Base-by-base conservation (phyloP, 2,888 invertebrate genomes). In the Andrena bucephala region DNA sequence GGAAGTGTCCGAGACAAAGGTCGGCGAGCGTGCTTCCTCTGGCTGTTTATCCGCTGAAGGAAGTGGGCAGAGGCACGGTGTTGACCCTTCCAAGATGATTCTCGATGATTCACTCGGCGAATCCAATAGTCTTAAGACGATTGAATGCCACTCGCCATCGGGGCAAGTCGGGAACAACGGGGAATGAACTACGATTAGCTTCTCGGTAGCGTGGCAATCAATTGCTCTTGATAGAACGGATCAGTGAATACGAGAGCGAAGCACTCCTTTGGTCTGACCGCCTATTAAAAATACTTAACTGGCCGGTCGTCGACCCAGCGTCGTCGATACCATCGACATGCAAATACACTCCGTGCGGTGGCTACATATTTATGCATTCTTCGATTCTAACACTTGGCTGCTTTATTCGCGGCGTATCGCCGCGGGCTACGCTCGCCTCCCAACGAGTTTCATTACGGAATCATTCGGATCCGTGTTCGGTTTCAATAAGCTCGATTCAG, bases 211-310 rank as follows among this genome's bases (percentile, higher is more conserved):
- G 84, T 73, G 87, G 82, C 89, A 89, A 90, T 90, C 90, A 90
- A 89, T 90, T 89, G 89, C 90, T 82, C 87, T 85, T 87, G 88
- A 87, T 80, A 70, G 85, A 87, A 88, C 83, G 84, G 84, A 82
- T 86, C 84, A 80, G 83, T 86, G 89, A 88, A 87, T 87, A 78
- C 78, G 85, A 85, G 82, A 88, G 79, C 65, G 75, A 75, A 72
- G 80, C 83, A 70, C 75, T 83, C 83, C 89, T 91, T 91, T 89
- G 90, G 88, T 91, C 88, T 84, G 86, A 69, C 90, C 90, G 91
- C 89, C 90, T 89, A 91, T 92, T 92, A 92, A 92, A 93, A 92
- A 91, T 92, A 91, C 90, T 92, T 90, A 85, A 90, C 88, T 87
- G 88, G 73, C 73, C 86, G 87, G 83, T 87, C 87, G 79, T 75